Evolutionary conservation across 2,888 invertebrate genomes (phyloP).

Genomic region (Acleris emargana): DNA sequence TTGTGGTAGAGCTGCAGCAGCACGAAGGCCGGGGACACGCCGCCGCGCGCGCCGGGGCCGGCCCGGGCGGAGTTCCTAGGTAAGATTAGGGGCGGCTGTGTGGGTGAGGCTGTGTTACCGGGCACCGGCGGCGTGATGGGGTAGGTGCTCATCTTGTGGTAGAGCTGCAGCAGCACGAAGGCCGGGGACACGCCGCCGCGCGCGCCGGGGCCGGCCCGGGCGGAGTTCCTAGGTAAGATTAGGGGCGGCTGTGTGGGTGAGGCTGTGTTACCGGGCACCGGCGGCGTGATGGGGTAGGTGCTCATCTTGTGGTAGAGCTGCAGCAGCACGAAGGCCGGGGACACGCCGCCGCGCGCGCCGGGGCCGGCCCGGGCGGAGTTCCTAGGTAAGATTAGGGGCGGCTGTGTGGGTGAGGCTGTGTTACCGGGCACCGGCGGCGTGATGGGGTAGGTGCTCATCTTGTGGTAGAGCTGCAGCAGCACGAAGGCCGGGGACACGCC

Average conservation of each 20-base stretch:
- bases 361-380: no score
- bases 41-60: slow-evolving; percentile 80
- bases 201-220: slow-evolving; percentile 63
- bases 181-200: slow-evolving; percentile 92
- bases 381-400: not conserved
- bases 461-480: slow-evolving; percentile 95
- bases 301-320: slow-evolving; percentile 94
- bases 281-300: slow-evolving; percentile 75
- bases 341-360: slow-evolving; percentile 87
- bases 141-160: slow-evolving; percentile 88
- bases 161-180: slow-evolving; percentile 96
- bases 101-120: slow-evolving; percentile 43
- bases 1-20: slow-evolving; percentile 95
- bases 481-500: slow-evolving; percentile 95
- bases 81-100: not conserved
- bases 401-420: no score
- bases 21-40: slow-evolving; percentile 94
- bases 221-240: no score
- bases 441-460: slow-evolving; percentile 85
- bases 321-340: slow-evolving; percentile 95
- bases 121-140: slow-evolving; percentile 72
- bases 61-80: no score
- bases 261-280: slow-evolving; percentile 57
- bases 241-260: not conserved
- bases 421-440: slow-evolving; percentile 69